Conservation (phyloP, 1,140 invertebrate species). For the Caenorhabditis latens region DNA sequence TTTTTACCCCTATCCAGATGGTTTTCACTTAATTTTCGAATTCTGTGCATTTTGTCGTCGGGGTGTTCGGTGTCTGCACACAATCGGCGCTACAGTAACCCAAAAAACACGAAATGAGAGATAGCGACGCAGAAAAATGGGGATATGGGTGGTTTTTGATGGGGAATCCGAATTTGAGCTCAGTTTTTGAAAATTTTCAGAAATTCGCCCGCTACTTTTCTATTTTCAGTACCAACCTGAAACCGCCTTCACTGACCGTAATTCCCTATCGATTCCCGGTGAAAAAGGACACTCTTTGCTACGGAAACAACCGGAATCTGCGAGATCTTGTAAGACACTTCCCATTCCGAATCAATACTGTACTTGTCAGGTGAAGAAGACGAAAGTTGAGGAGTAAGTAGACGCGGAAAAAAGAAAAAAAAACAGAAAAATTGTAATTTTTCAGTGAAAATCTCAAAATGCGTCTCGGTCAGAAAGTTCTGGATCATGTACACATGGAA, state of each 20-base stretch:
- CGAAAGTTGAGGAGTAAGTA: background rate
- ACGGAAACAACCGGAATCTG: background rate
- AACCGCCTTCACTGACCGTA: background rate
- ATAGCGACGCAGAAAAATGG: too few relatives aligned
- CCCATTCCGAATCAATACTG: background rate
- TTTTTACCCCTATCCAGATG: too few relatives aligned
- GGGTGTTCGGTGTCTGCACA: too few relatives aligned
- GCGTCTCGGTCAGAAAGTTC: background rate
- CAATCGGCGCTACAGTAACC: too few relatives aligned
- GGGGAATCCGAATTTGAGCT: too few relatives aligned
- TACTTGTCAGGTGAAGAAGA: background rate
- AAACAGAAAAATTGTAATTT: background rate
- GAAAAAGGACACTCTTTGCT: slow-evolving; percentile 6
- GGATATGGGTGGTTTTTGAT: too few relatives aligned
- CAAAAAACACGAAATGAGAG: too few relatives aligned
- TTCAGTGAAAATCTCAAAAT: background rate
- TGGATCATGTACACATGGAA: background rate
- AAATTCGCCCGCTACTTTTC: too few relatives aligned
- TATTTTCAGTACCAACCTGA: background rate
- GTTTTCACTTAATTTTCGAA: too few relatives aligned
- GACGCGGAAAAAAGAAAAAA: background rate
- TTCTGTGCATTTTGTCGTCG: too few relatives aligned
- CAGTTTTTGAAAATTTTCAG: too few relatives aligned
- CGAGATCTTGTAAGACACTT: background rate
- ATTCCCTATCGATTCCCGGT: background rate